Evolutionary conservation across 2,797 vertebrate species (phyloP).

Genomic region (Denticeps clupeoides): DNA sequence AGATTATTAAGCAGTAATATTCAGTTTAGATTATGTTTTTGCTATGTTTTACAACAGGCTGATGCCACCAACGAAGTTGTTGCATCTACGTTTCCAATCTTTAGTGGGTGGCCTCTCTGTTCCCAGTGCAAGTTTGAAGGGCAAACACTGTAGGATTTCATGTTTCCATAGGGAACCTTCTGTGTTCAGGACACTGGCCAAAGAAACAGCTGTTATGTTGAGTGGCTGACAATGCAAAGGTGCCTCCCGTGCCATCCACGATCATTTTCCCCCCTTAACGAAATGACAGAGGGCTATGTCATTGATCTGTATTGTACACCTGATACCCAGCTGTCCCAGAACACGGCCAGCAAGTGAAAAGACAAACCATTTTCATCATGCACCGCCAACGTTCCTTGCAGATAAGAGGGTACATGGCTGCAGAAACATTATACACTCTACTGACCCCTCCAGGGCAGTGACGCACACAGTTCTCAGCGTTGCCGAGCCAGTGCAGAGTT

Average conservation of each 20-base stretch:
- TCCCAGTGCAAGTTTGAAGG: conserved; percentile 5
- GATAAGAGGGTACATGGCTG: neutral
- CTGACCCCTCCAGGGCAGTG: neutral
- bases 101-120: neutral
- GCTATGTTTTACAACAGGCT: no score
- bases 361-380: neutral
- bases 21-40: no score
- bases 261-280: conserved; percentile 9
- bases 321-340: neutral
- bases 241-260: conserved; percentile 3
- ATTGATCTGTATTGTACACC: neutral
- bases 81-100: no score
- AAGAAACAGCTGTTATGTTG: conserved; percentile 20
- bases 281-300: neutral
- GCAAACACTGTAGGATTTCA: conserved; percentile 9
- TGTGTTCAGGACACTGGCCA: conserved; percentile 4
- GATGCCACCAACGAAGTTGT: no score
- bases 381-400: neutral
- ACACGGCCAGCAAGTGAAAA: neutral
- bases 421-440: neutral
- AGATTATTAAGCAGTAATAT: neutral
- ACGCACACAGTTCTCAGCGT: neutral
- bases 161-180: conserved; percentile 5
- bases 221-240: conserved; percentile 16
- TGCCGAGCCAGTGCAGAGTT: no score